Evolutionary conservation across 2,113 vertebrate species (phyloP).

Genomic region (Bujurquina vittata): DNA sequence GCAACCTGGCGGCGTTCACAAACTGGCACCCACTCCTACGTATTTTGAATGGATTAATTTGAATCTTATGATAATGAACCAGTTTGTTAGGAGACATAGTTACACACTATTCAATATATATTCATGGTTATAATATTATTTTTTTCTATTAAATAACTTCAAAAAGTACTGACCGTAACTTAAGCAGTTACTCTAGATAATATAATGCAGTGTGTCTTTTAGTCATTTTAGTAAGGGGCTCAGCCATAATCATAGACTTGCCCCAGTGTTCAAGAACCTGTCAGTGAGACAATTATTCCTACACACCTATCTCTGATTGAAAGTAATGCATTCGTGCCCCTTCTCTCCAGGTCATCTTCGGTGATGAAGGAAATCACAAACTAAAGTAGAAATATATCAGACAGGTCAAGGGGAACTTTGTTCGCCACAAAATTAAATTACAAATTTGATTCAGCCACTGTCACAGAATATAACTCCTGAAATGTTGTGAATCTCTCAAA

Average conservation of each 20-base stretch:
- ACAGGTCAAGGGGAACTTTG: conserved; percentile 19
- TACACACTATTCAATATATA: no score
- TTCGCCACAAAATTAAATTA: conserved; percentile 22
- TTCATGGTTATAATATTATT: no score
- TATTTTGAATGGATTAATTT: no score
- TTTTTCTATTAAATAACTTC: no score
- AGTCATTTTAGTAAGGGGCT: conserved; percentile 12
- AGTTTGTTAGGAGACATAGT: no score
- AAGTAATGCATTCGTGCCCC: conserved; percentile 46
- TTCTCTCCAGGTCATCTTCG: conserved; percentile 36
- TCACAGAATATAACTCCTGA: conserved; percentile 30
- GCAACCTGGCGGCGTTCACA: no score
- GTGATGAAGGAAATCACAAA: conserved; percentile 47
- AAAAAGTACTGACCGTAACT: neutral
- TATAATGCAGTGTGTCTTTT: conserved; percentile 1
- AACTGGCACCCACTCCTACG: no score
- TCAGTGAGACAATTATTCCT: conserved; percentile 40
- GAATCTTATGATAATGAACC: no score
- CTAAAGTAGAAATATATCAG: conserved; percentile 23
- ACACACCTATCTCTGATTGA: conserved; percentile 50
- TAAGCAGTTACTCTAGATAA: neutral
- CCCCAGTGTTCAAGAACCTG: conserved; percentile 15
- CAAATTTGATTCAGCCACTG: conserved; percentile 33
- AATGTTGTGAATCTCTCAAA: conserved; percentile 5
- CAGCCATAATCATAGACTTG: conserved; percentile 18